Evolutionary conservation across 1,140 invertebrate genomes (phyloP).

Genomic region (Monomorium pharaonis): DNA sequence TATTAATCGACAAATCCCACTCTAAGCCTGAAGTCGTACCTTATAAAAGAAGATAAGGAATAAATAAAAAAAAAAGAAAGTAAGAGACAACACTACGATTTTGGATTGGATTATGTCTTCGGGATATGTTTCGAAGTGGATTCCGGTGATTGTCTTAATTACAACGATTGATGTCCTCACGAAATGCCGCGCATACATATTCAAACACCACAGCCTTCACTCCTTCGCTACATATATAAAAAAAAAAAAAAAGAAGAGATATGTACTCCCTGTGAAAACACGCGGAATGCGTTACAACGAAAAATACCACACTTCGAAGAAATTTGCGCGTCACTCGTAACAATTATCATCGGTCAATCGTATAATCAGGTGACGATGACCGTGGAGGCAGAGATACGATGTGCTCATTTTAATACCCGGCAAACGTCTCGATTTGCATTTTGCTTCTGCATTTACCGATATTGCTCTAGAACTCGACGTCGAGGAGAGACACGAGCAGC

Average conservation of each 20-base stretch:
- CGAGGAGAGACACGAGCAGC: neutral
- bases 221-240: neutral
- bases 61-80: neutral
- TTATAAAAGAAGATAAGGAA: neutral
- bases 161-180: slow-evolving; percentile 12
- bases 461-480: slow-evolving; percentile 14
- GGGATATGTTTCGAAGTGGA: slow-evolving; percentile 73
- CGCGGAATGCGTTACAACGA: neutral
- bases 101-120: slow-evolving; percentile 64
- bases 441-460: neutral
- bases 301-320: neutral
- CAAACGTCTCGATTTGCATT: neutral
- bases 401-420: neutral
- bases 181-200: neutral
- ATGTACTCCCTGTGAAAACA: neutral
- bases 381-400: neutral
- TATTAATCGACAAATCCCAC: slow-evolving; percentile 50
- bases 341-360: neutral
- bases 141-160: slow-evolving; percentile 74
- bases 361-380: neutral
- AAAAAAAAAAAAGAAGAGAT: neutral
- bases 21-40: slow-evolving; percentile 27
- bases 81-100: neutral
- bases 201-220: slow-evolving; percentile 17
- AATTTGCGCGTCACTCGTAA: neutral